Evolutionary conservation across 1,140 invertebrate genomes (phyloP).

Genomic region (Neuroterus valhalla): DNA sequence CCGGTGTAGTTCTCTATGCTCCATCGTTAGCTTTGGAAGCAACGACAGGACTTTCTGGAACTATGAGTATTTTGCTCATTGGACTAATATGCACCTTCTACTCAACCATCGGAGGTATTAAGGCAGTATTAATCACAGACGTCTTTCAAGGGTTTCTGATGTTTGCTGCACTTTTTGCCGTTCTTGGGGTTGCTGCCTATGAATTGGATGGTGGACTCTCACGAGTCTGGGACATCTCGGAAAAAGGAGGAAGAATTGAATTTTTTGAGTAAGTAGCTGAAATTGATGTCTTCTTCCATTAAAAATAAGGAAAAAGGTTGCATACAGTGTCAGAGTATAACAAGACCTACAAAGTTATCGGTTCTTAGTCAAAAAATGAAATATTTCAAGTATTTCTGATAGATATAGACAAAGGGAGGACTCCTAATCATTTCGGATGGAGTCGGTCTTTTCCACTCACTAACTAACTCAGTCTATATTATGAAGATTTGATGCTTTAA

Average conservation of each 20-base stretch:
- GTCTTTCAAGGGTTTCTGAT: conserved; percentile 88
- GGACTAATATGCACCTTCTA: conserved; percentile 91
- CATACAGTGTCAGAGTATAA: too few species aligned
- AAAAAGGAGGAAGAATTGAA: conserved; percentile 65
- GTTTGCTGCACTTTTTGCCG: conserved; percentile 77
- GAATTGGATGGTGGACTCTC: conserved; percentile 79
- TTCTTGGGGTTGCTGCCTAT: conserved; percentile 75
- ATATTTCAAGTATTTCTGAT: too few species aligned
- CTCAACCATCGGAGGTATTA: conserved; percentile 91
- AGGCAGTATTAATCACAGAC: conserved; percentile 91
- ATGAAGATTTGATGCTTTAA: too few species aligned
- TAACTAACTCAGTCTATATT: too few species aligned
- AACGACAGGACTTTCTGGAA: conserved; percentile 87
- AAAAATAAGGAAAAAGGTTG: too few species aligned
- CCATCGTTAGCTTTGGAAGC: conserved; percentile 93
- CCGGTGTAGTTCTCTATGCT: conserved; percentile 94
- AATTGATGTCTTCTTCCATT: background rate
- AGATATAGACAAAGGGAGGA: too few species aligned
- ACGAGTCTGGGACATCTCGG: conserved; percentile 81
- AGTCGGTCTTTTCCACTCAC: too few species aligned
- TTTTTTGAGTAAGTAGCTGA: conserved; percentile 62
- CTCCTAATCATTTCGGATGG: too few species aligned
- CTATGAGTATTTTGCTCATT: conserved; percentile 86
- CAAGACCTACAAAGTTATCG: too few species aligned
- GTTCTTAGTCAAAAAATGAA: too few species aligned